Evolutionary conservation across 2,797 vertebrate genomes (phyloP), one percentile per base, ranked within the genome.

Genomic region (Bovichtus variegatus): DNA sequence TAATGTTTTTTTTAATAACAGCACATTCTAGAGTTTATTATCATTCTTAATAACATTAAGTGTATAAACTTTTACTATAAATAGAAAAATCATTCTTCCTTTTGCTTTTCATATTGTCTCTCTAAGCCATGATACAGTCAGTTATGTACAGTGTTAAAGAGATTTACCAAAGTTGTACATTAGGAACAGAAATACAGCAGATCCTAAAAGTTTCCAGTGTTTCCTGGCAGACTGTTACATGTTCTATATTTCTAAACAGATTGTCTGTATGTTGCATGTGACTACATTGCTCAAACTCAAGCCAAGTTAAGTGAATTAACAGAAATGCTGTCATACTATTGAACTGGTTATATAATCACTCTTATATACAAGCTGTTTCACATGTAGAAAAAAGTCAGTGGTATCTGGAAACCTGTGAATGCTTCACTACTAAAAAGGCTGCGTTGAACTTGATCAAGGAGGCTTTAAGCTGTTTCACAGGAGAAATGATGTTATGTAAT

Each of bases 321-420:
- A 55, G 29, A 71, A 31, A 80, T 59, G 18, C 15, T 38, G 9
- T 43, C 27, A 49, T 38, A 64, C 12, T 12, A 29, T 59, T 34
- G 12, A 44, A 75, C 3, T 13, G 10, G 53, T 85, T 88, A 79
- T 69, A 58, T 76, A 80, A 80, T 61, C 71, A n/a, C 2, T 54
- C 27, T 25, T 31, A 23, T 62, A 71, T 66, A 72, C 61, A 69
- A 63, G 69, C 77, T 59, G 66, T 75, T 76, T 62, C 53, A 51
- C 70, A 68, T 71, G 41, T 76, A 47, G 62, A 71, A 66, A 68
- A 69, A 66, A 67, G 57, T 60, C 60, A n/a, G 43, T 19, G 46
- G 54, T 71, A 55, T 80, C 58, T 47, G 69, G 62, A 75, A 71
- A 75, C 12, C 43, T 76, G 27, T 58, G 47, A 73, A 71, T 38